These are phyloP conservation scores for Agrotis puta DNA, from an alignment of 2,888 invertebrate genomes.

Conservation along the genomic window DNA sequence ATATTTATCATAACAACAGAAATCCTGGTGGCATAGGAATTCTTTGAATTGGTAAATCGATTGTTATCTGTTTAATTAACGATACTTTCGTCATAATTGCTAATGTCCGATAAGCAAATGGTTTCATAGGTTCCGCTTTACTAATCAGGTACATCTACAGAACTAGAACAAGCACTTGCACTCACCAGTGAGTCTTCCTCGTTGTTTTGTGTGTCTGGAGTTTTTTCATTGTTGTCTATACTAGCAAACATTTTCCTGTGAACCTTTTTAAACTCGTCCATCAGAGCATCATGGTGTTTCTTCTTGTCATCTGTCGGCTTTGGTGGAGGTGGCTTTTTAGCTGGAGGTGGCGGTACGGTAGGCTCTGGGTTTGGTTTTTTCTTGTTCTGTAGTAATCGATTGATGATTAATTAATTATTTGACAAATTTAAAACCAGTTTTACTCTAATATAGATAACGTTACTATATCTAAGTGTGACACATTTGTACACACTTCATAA, in stretches of 20 bases:
- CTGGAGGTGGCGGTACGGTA: constrained; percentile 69
- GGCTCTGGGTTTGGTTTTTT: constrained; percentile 75
- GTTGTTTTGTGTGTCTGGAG: constrained; percentile 35
- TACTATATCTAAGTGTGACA: not conserved
- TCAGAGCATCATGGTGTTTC: constrained; percentile 94
- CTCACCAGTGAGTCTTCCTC: constrained; percentile 75
- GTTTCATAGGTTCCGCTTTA: constrained; percentile 25
- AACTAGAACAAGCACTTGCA: constrained; percentile 37
- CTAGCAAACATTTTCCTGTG: constrained; percentile 96
- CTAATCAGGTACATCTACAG: constrained; percentile 5
- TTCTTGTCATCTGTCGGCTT: constrained; percentile 92
- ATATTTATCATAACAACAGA: constrained; percentile 27
- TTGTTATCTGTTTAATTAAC: constrained; percentile 45
- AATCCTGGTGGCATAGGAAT: constrained; percentile 3
- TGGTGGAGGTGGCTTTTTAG: constrained; percentile 79
- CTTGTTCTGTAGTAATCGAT: constrained; percentile 76
- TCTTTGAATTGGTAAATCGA: constrained; percentile 33
- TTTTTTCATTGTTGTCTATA: constrained; percentile 72
- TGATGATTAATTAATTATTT: constrained; percentile 9
- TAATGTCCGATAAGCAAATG: constrained; percentile 39
- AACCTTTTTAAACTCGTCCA: constrained; percentile 97
- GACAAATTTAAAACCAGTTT: not conserved
- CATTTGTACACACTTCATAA: not conserved
- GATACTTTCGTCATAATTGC: constrained; percentile 45
- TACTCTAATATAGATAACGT: not conserved